phyloP scores from a whole-genome alignment of 2,888 invertebrate genomes.

The Apamea crenata region DNA sequence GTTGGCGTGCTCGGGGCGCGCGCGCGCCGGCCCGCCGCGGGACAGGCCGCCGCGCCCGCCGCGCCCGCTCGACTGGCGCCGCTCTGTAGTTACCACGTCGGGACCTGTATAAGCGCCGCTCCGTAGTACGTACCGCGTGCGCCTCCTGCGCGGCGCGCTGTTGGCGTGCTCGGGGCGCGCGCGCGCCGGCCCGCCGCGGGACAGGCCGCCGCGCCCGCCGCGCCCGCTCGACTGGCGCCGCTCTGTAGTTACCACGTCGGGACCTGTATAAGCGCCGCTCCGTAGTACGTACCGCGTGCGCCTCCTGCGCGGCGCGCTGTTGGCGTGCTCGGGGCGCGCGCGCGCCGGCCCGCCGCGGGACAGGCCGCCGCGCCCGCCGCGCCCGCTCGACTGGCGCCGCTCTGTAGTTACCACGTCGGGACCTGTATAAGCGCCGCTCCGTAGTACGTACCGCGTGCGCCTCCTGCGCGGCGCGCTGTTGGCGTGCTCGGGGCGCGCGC shows the following conservation, averaged over 20 bases:
- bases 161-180: conserved; percentile 84
- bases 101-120: conserved; percentile 82
- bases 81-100: conserved; percentile 80
- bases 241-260: conserved; percentile 81
- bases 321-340: conserved; percentile 83
- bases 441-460: conserved; percentile 86
- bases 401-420: conserved; percentile 82
- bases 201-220: conserved; percentile 80
- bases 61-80: conserved; percentile 83
- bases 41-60: conserved; percentile 80
- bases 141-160: conserved; percentile 91
- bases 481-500: conserved; percentile 83
- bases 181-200: conserved; percentile 77
- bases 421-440: conserved; percentile 77
- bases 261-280: conserved; percentile 80
- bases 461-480: conserved; percentile 91
- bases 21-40: conserved; percentile 77
- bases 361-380: conserved; percentile 81
- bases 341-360: conserved; percentile 78
- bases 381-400: conserved; percentile 83
- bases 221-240: conserved; percentile 84
- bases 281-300: conserved; percentile 87
- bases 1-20: conserved; percentile 84
- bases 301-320: conserved; percentile 90
- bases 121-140: conserved; percentile 86